phyloP scores from a whole-genome alignment of 1,140 invertebrate species.

The Physella acuta region DNA sequence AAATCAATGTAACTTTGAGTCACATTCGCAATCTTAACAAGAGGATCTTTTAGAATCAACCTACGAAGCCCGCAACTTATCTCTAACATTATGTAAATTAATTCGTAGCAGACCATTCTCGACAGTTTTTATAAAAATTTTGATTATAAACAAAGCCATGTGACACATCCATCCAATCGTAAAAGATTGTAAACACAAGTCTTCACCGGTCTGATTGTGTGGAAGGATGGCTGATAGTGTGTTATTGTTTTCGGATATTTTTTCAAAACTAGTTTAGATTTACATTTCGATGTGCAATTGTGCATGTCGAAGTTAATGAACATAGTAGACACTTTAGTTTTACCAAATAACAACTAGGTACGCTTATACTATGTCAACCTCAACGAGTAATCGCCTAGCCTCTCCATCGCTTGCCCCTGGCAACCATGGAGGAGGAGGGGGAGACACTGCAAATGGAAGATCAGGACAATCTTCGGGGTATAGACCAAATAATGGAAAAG shows the following conservation, averaged over 20 bases:
- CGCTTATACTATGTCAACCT: neutral
- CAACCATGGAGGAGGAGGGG: slow-evolving; percentile 2
- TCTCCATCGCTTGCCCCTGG: neutral
- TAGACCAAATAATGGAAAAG: slow-evolving; percentile 19
- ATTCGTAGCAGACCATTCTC: too few relatives aligned
- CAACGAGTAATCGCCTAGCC: neutral
- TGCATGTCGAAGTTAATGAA: neutral
- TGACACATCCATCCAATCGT: neutral
- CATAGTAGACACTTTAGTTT: too few relatives aligned
- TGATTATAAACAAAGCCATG: neutral
- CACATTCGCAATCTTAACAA: too few relatives aligned
- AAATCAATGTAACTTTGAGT: too few relatives aligned
- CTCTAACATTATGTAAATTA: too few relatives aligned
- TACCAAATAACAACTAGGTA: slow-evolving; percentile 7
- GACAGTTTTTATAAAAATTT: too few relatives aligned
- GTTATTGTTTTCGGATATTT: neutral
- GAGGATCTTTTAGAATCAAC: too few relatives aligned
- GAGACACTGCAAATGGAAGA: neutral
- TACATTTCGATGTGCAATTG: neutral
- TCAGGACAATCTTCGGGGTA: neutral
- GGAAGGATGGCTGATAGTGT: neutral
- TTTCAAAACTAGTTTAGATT: neutral
- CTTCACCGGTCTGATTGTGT: neutral
- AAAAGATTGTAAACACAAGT: slow-evolving; percentile 11
- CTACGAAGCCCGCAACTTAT: too few relatives aligned